Percentiles rank a stretch among this genome's conserved stretches.
phyloP scores from a whole-genome alignment of 2,797 vertebrate genomes.

The Meriones psammophilus region DNA sequence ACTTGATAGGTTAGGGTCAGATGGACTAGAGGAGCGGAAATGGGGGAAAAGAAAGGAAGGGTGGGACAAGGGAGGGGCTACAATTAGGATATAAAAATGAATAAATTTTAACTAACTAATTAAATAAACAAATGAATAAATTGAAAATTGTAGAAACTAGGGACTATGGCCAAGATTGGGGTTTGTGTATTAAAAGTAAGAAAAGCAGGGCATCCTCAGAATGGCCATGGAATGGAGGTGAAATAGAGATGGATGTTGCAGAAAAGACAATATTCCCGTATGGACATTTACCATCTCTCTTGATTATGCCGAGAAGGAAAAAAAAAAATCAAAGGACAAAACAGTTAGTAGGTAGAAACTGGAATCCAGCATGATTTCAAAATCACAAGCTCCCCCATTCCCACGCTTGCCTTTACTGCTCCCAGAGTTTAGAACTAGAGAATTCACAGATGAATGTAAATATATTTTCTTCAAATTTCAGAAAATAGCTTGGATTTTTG shows the following conservation, averaged over 20 bases:
- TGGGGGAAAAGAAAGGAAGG: no score
- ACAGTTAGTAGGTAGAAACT: neutral
- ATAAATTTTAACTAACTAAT: no score
- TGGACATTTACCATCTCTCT: neutral
- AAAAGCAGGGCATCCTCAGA: neutral
- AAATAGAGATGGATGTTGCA: neutral
- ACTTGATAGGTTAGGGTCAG: no score
- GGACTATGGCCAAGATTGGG: fast-evolving
- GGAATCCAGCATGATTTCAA: neutral
- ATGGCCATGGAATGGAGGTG: neutral
- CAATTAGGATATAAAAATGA: no score
- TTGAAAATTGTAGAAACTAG: neutral
- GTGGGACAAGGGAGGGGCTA: no score
- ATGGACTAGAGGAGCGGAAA: no score
- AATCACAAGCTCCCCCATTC: neutral
- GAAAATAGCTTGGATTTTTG: neutral
- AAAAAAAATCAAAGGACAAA: constrained; percentile 10
- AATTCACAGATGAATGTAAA: neutral
- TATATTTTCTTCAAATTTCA: neutral
- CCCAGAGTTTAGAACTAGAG: neutral
- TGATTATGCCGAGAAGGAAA: neutral
- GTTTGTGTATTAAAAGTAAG: neutral
- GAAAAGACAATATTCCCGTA: neutral
- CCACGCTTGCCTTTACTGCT: fast-evolving
- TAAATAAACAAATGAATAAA: no score